These are phyloP conservation scores for Auanema sp. DNA, from an alignment of 2,888 invertebrate genomes.

Conservation along the genomic window DNA sequence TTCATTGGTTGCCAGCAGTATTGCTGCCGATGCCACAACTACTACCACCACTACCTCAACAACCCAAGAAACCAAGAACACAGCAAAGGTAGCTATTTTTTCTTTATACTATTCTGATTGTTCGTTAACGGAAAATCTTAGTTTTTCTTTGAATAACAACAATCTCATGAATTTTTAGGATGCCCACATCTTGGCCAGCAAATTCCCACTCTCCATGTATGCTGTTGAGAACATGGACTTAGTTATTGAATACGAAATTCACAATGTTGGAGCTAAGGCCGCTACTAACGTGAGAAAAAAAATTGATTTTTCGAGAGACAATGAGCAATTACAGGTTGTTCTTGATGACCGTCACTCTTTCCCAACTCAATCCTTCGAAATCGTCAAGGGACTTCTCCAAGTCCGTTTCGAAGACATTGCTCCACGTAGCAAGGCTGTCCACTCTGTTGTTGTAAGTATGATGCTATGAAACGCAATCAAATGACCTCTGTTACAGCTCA, in stretches of 20 bases:
- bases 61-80: too few species aligned
- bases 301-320: neutral
- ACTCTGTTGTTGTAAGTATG: conserved; percentile 79
- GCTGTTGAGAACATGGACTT: conserved; percentile 94
- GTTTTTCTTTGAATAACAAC: too few species aligned
- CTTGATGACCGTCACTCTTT: conserved; percentile 84
- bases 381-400: conserved; percentile 69
- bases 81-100: too few species aligned
- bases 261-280: conserved; percentile 79
- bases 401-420: conserved; percentile 79
- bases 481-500: conserved; percentile 45
- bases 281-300: conserved; percentile 34
- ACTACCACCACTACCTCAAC: too few species aligned
- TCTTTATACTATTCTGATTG: too few species aligned
- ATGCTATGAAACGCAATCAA: neutral
- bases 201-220: conserved; percentile 91
- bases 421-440: conserved; percentile 86
- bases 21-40: too few species aligned
- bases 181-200: conserved; percentile 84
- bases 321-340: conserved; percentile 74
- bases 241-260: conserved; percentile 88
- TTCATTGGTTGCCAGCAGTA: too few species aligned
- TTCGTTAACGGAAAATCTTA: too few species aligned
- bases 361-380: conserved; percentile 85
- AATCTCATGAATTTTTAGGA: conserved; percentile 23